Evolutionary conservation across 2,113 vertebrate genomes (phyloP).

Genomic region (Ictalurus punctatus): DNA sequence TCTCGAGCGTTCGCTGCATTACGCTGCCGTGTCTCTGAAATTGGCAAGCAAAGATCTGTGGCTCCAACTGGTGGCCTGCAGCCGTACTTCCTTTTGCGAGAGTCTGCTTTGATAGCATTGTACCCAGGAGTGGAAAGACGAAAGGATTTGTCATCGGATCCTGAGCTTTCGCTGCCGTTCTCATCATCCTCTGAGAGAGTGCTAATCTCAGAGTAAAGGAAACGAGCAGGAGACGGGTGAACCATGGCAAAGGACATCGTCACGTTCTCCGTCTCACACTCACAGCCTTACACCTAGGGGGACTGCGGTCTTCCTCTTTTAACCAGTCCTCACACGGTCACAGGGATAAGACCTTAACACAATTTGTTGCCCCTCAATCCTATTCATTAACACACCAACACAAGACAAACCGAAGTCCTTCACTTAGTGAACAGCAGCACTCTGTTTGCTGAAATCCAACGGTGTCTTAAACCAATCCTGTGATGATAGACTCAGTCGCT

Average conservation of each 20-base stretch:
- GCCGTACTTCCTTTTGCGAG: slow-evolving; percentile 72
- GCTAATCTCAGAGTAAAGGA: slow-evolving; percentile 88
- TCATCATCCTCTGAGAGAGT: slow-evolving; percentile 92
- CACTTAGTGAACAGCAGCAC: not conserved
- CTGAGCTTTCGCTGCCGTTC: slow-evolving; percentile 86
- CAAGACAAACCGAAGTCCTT: not conserved
- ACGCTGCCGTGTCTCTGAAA: slow-evolving; percentile 80
- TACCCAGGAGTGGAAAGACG: slow-evolving; percentile 67
- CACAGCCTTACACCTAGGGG: not conserved
- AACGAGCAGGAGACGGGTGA: slow-evolving; percentile 82
- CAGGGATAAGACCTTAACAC: slow-evolving; percentile 4
- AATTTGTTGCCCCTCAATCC: not conserved
- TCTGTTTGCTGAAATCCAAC: slow-evolving; percentile 29
- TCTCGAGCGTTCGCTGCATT: slow-evolving; percentile 91
- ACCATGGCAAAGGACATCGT: slow-evolving; percentile 88
- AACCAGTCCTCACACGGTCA: not conserved
- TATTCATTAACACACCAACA: not conserved
- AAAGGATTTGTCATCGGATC: slow-evolving; percentile 83
- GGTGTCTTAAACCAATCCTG: slow-evolving; percentile 2
- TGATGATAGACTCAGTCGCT: slow-evolving; percentile 26
- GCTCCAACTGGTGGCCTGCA: slow-evolving; percentile 49
- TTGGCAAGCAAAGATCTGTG: slow-evolving; percentile 42
- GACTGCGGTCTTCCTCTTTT: not conserved
- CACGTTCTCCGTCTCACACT: slow-evolving; percentile 22
- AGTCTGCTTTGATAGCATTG: slow-evolving; percentile 70